A percentile compares a stretch with the other conserved stretches of the same genome.
phyloP scores from a whole-genome alignment of 2,797 vertebrate genomes.

The Triplophysa bombifrons region DNA sequence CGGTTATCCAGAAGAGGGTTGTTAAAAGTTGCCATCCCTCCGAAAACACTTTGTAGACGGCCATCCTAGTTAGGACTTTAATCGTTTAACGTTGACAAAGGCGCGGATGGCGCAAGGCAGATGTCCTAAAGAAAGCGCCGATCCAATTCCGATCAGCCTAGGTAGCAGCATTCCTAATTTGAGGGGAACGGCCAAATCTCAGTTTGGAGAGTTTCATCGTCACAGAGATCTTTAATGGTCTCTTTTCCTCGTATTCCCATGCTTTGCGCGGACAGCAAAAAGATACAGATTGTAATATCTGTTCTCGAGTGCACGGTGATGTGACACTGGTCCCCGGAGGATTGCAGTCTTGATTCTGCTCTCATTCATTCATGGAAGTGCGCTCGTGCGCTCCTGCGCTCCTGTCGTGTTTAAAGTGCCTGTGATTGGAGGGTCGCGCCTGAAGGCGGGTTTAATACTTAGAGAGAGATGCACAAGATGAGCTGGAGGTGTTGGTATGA shows the following conservation, averaged over 20 bases:
- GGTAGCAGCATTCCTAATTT: not conserved
- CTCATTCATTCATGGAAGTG: constrained; percentile 57
- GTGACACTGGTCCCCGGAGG: constrained; percentile 48
- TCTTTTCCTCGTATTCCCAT: constrained; percentile 20
- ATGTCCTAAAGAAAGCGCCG: not conserved
- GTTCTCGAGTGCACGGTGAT: constrained; percentile 29
- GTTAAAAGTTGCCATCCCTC: constrained; percentile 73
- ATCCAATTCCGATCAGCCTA: not conserved
- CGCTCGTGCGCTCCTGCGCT: not conserved
- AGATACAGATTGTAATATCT: constrained; percentile 59
- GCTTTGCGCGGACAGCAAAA: not conserved
- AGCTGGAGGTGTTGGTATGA: not conserved
- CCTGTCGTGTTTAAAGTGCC: constrained; percentile 27
- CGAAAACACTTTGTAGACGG: constrained; percentile 31
- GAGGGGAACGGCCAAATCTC: not conserved
- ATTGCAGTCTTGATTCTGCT: constrained; percentile 43
- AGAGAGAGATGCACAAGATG: constrained; percentile 16
- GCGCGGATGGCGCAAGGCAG: not conserved
- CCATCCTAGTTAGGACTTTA: constrained; percentile 38
- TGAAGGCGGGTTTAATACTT: constrained; percentile 63
- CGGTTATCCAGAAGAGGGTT: constrained; percentile 68
- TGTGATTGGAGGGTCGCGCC: constrained; percentile 64
- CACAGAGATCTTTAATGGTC: constrained; percentile 4
- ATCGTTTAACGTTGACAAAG: constrained; percentile 14
- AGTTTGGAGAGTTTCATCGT: not conserved